Evolutionary conservation across 2,113 vertebrate genomes (phyloP).

Genomic region (Tupaia tana): DNA sequence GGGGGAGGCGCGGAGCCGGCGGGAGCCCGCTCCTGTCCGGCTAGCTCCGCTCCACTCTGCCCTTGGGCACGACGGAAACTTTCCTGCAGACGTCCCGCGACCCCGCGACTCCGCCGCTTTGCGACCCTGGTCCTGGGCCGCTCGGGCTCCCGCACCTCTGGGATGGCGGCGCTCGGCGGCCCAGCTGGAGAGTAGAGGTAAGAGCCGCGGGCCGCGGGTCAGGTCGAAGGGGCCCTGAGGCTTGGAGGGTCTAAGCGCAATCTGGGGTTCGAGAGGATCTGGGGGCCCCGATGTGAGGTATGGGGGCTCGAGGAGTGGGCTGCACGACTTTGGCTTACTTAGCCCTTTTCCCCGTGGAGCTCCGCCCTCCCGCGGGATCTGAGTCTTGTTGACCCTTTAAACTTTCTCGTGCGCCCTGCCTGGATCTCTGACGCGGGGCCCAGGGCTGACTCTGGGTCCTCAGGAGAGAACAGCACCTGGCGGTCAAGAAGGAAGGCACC

Average conservation of each 20-base stretch:
- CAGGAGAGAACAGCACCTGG: not conserved
- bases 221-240: not conserved
- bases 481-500: not conserved
- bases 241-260: not conserved
- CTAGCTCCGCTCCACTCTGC: not conserved
- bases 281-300: not conserved
- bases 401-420: not conserved
- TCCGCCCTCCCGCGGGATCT: not conserved
- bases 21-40: constrained; percentile 33
- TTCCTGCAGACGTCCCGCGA: not conserved
- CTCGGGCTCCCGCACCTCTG: not conserved
- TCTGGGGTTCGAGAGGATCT: not conserved
- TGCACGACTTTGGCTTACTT: not conserved
- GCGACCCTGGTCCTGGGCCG: not conserved
- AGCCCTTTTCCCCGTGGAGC: not conserved
- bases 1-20: constrained; percentile 58
- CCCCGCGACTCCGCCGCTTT: not conserved
- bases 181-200: constrained; percentile 64
- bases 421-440: not conserved
- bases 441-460: not conserved
- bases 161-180: constrained; percentile 54
- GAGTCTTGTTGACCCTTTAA: not conserved
- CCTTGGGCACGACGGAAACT: constrained; percentile 55
- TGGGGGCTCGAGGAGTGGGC: not conserved
- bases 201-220: not conserved